Evolutionary conservation across 2,113 vertebrate genomes (phyloP).

Genomic region (Dascyllus trimaculatus): DNA sequence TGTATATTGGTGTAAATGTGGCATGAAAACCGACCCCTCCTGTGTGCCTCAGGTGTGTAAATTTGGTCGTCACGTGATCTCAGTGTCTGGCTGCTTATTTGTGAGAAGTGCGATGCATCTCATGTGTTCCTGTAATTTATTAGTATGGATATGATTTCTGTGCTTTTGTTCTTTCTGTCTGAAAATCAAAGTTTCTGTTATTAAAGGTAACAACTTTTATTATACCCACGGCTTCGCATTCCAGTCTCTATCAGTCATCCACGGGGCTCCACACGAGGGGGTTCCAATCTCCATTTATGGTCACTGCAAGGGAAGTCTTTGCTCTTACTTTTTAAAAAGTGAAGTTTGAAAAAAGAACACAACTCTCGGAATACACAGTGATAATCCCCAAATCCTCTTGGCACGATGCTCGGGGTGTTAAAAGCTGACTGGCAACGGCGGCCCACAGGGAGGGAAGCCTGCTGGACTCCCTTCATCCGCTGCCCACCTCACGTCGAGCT

Average conservation of each 20-base stretch:
- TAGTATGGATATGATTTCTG: constrained; percentile 60
- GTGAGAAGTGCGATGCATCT: constrained; percentile 75
- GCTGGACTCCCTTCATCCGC: constrained; percentile 60
- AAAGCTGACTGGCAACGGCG: constrained; percentile 46
- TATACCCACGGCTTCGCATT: constrained; percentile 61
- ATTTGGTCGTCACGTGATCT: constrained; percentile 67
- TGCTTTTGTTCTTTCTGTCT: constrained; percentile 68
- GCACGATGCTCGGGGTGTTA: constrained; percentile 39
- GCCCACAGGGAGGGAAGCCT: constrained; percentile 40
- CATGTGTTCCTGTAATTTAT: constrained; percentile 72
- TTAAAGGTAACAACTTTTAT: constrained; percentile 81
- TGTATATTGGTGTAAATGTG: constrained; percentile 78
- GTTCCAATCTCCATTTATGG: constrained; percentile 69
- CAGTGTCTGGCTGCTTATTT: constrained; percentile 78
- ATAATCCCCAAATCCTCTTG: constrained; percentile 71
- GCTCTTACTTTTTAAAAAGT: constrained; percentile 31
- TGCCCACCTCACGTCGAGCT: constrained; percentile 44
- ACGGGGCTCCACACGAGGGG: not conserved
- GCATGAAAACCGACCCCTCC: constrained; percentile 76
- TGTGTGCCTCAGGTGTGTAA: constrained; percentile 78
- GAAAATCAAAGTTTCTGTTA: constrained; percentile 72
- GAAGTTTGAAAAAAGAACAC: constrained; percentile 32
- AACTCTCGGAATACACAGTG: constrained; percentile 50
- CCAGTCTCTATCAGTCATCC: constrained; percentile 47
- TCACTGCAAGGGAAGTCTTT: constrained; percentile 15